Percentiles rank a stretch among this genome's conserved stretches.
Conservation (phyloP, 2,113 vertebrate genomes). For the Leucosticte australis region DNA sequence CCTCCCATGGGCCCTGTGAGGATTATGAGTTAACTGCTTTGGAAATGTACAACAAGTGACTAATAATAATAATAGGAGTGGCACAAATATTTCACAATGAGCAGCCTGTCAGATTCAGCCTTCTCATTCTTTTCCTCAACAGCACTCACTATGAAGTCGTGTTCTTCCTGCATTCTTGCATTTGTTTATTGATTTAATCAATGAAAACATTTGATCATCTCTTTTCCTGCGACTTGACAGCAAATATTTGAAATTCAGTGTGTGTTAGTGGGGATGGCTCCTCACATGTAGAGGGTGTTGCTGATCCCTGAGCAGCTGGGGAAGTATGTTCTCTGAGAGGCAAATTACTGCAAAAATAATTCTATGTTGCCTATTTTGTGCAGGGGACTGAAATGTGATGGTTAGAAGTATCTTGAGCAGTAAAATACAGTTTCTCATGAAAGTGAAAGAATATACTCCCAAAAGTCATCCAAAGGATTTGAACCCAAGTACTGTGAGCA, state of each 20-base stretch:
- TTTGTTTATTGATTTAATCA: background rate
- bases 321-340: background rate
- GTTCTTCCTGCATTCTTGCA: background rate
- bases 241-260: background rate
- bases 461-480: background rate
- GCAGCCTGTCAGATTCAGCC: background rate
- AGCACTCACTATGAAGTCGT: background rate
- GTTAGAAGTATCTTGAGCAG: background rate
- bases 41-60: background rate
- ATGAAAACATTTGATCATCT: background rate
- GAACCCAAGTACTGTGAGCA: background rate
- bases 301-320: background rate
- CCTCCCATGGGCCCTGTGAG: background rate
- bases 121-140: background rate
- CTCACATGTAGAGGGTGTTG: background rate
- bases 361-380: background rate
- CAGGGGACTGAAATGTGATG: background rate
- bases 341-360: background rate
- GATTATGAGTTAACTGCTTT: background rate
- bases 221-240: background rate
- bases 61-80: slow-evolving; percentile 14
- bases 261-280: background rate
- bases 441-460: background rate
- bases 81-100: slow-evolving; percentile 6
- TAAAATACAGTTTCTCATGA: background rate